Evolutionary conservation across 2,797 vertebrate species (phyloP).

Genomic region (Holocentrus rufus): DNA sequence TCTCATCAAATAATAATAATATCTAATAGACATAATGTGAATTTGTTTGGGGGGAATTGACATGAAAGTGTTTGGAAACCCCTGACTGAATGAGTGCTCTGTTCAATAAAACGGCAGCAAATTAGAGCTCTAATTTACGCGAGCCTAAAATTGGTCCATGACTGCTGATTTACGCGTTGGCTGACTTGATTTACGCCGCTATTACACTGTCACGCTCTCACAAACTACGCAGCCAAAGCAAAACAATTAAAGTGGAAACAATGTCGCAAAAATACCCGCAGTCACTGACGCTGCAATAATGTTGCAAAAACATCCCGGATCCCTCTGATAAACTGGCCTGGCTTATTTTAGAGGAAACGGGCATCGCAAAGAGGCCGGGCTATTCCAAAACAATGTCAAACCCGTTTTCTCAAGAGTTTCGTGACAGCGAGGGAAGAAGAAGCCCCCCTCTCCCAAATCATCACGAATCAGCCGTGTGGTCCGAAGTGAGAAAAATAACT

Average conservation of each 20-base stretch:
- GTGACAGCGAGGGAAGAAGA: conserved; percentile 37
- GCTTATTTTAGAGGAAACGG: background rate
- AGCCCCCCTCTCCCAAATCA: conserved; percentile 37
- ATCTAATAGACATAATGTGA: background rate
- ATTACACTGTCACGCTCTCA: background rate
- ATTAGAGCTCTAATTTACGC: background rate
- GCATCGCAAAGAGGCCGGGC: too few relatives aligned
- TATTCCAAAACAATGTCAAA: conserved; percentile 27
- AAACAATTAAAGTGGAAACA: conserved; percentile 41
- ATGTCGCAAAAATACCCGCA: conserved; percentile 17
- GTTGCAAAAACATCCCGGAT: conserved; percentile 30
- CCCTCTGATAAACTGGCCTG: background rate
- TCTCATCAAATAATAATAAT: too few relatives aligned
- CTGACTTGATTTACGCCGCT: conserved; percentile 15
- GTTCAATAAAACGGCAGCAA: too few relatives aligned
- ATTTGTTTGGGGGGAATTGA: background rate
- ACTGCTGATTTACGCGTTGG: conserved; percentile 4
- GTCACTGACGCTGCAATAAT: conserved; percentile 17
- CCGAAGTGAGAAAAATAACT: conserved; percentile 26
- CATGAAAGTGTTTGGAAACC: too few relatives aligned
- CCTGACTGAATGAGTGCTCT: too few relatives aligned
- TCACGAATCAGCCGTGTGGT: conserved; percentile 36
- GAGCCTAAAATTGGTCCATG: background rate
- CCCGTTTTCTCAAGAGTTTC: conserved; percentile 32
- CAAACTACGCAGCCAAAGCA: background rate